Percentiles rank a stretch among this genome's conserved stretches.
Evolutionary conservation across 2,113 vertebrate genomes (phyloP).

Genomic region (Ellobius talpinus): DNA sequence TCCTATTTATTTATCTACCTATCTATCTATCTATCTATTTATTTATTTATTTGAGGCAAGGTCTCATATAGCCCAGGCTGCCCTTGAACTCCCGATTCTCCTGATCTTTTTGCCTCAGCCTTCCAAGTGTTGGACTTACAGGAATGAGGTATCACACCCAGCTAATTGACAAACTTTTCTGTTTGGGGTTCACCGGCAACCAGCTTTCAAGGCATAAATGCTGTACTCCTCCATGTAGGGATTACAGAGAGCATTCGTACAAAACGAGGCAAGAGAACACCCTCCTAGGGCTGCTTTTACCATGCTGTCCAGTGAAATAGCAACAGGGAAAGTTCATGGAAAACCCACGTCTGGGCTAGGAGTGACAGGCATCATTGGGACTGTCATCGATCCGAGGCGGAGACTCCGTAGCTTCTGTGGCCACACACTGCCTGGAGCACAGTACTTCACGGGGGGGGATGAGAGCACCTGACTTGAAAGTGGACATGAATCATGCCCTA

Average conservation of each 20-base stretch:
- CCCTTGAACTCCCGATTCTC: not conserved
- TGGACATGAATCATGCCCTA: not conserved
- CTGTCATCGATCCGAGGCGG: not conserved
- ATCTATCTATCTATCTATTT: too few relatives aligned
- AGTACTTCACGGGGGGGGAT: not conserved
- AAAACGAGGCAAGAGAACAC: not conserved
- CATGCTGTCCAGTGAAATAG: not conserved
- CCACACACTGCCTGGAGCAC: not conserved
- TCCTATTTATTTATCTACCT: not conserved
- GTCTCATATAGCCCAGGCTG: not conserved
- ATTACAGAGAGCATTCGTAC: not conserved
- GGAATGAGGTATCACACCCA: not conserved
- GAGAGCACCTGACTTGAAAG: not conserved
- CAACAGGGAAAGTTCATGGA: constrained; percentile 14
- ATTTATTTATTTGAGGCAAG: not conserved
- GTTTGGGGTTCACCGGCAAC: not conserved
- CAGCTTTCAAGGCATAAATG: not conserved
- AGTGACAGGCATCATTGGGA: not conserved
- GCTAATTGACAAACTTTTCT: not conserved
- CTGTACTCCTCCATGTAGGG: not conserved
- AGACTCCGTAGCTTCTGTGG: not conserved
- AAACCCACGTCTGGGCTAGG: not conserved
- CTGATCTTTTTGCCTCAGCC: not conserved
- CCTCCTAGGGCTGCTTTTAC: not conserved
- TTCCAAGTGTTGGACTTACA: not conserved